Base-by-base conservation (phyloP, 2,113 vertebrate species). In the Dolichallabes microphthalmus region DNA sequence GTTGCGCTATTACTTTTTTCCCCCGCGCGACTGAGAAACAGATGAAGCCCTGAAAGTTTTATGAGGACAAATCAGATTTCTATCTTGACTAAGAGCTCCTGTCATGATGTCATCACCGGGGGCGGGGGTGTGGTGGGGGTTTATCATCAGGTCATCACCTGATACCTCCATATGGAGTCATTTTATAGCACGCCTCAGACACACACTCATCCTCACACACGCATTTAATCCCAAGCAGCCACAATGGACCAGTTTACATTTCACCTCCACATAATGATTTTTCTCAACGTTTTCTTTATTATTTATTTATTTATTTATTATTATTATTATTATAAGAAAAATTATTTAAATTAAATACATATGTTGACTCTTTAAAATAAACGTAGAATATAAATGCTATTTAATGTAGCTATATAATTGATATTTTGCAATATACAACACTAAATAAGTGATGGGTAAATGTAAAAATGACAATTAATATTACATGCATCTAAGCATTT, bases 31-130 rank as follows among this genome's bases (percentile, higher is more conserved):
- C 45, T 39, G 66, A 76, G 57, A 84, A 76, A 77, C 88, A 86
- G 90, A 90, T 91, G 90, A 88, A 86, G 69, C 86, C 58, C 39
- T 90, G 87, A 90, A 91, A 88, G 74, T 91, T 90, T 91, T 79
- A 91, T 91, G 90, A 90, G 87, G 81, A 82, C 86, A 90, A 90
- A 90, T 91, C 89, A 86, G 89, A 88, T 89, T 87, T 87, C 79
- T 68, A 83, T 88, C 83, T 79, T 25, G 52, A 82, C 83, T 88
- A 85, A 81, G 68, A 86, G 80, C 86, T 50, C n/a, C 30, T 84
- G 88, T 88, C 87, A 88, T 91, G 90, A 91, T 90, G 89, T 91
- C 90, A 91, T 77, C 71, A 75, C 22, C 32, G 57, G 39, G 39
- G 39, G 25, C 14, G 79, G 82, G 77, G 57, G 83, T 57, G 39